Percentiles rank a stretch among this genome's conserved stretches.
Conservation (phyloP, 2,113 vertebrate genomes). For the Mionectes macconnelli region DNA sequence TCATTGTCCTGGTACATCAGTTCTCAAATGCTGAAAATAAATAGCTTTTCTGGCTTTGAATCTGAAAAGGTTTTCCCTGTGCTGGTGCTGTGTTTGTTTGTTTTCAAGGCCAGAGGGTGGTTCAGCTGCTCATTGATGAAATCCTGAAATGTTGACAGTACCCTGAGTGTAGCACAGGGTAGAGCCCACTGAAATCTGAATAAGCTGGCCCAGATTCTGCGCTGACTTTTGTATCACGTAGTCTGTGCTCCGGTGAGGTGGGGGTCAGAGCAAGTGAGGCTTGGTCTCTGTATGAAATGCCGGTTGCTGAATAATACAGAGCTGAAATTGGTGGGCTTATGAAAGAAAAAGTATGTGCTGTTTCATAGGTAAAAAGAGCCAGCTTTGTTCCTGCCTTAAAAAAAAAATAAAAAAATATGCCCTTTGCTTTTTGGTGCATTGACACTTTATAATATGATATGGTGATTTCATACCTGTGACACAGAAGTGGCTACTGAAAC, state of each 20-base stretch:
- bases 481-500: slow-evolving; percentile 30
- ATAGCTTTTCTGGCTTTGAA: background rate
- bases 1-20: background rate
- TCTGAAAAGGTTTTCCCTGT: background rate
- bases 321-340: background rate
- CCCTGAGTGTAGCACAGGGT: background rate
- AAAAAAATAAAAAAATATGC: background rate
- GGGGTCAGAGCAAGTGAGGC: background rate
- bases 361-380: background rate
- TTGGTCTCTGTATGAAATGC: background rate
- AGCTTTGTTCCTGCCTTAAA: background rate
- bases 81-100: background rate
- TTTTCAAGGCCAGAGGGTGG: slow-evolving; percentile 1
- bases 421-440: slow-evolving; percentile 53
- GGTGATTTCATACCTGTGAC: slow-evolving; percentile 14
- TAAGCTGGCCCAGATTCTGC: background rate
- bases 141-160: background rate
- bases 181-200: background rate
- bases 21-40: slow-evolving; percentile 26
- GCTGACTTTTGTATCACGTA: background rate
- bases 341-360: background rate
- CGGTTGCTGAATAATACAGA: background rate
- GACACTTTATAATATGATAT: background rate
- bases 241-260: background rate
- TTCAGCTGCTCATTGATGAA: slow-evolving; percentile 2